Base-by-base conservation (phyloP, 2,888 invertebrate species). In the Mythimna ferrago region DNA sequence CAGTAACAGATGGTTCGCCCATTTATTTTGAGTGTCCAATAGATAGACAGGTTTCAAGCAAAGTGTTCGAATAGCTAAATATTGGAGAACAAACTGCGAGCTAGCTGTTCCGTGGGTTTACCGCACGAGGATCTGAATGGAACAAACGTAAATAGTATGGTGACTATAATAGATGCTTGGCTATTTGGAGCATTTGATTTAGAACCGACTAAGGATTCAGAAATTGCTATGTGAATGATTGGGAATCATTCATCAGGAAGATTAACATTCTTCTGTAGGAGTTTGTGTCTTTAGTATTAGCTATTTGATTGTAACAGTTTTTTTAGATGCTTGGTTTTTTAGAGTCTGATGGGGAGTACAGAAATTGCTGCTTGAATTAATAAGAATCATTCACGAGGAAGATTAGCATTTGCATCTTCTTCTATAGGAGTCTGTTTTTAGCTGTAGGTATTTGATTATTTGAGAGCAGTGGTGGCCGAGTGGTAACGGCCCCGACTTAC, bases 41-140 rank as follows among this genome's bases (percentile, higher is more conserved):
- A 66, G 70, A 81, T 16, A 19, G 61, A 44, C 66, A 70, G 62
- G 41, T 78, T 78, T 66, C 76, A 81, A 81, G 81, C 81, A 81
- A 73, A 54, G 48, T 53, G 64, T 78, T 21, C 16, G 26, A 66
- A 69, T 56, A 19, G 38, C 38, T 63, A 81, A 65, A 76, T 62
- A 66, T 51, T 38, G 62, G 48, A 48, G 41, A 69, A 41, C 26
- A 53, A 48, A 69, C 35, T 57, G n/a, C 7, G 38, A 35, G 26
- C 16, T 41, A 38, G n/a, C n/a, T n/a, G n/a, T n/a, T n/a, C n/a
- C n/a, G n/a, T n/a, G n/a, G 56, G 56, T 48, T 48, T 73, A 58
- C 6, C 48, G 53, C 61, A 66, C 65, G 70, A 63, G 65, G 51
- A 35, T 16, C 32, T 51, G 76, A 76, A 76, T 81, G 65, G n/a